Percentiles rank a stretch among this genome's conserved stretches.
These are phyloP conservation scores for Artemia sinica DNA, from an alignment of 2,888 invertebrate species.

Conservation along the genomic window DNA sequence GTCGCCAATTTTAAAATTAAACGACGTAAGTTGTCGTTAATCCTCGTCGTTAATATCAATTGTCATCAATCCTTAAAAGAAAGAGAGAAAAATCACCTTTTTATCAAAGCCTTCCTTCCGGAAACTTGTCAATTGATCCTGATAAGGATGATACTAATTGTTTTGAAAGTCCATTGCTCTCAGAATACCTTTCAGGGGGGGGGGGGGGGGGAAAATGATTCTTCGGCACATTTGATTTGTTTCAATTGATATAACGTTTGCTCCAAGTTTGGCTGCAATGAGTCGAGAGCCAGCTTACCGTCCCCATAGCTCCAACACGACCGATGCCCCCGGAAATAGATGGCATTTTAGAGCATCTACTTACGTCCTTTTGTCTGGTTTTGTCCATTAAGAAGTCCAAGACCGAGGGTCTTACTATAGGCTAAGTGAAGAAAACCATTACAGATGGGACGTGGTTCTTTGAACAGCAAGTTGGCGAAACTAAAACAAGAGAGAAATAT, in stretches of 20 bases:
- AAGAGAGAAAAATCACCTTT: slow-evolving; percentile 23
- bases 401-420: slow-evolving; percentile 58
- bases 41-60: no score
- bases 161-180: slow-evolving; percentile 45
- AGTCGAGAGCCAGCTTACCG: slow-evolving; percentile 58
- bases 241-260: slow-evolving; percentile 45
- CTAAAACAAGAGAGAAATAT: no score
- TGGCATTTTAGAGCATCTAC: slow-evolving; percentile 43
- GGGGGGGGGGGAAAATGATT: no score
- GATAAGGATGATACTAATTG: slow-evolving; percentile 45
- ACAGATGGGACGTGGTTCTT: slow-evolving; percentile 45
- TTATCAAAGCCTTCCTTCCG: slow-evolving; percentile 23
- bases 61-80: background rate
- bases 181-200: slow-evolving; percentile 45
- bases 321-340: slow-evolving; percentile 41
- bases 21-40: no score
- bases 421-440: slow-evolving; percentile 60
- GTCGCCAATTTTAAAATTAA: no score
- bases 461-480: background rate
- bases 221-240: slow-evolving; percentile 43
- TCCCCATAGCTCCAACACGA: slow-evolving; percentile 67
- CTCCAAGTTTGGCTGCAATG: slow-evolving; percentile 52
- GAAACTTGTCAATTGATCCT: slow-evolving; percentile 30
- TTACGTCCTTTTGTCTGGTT: slow-evolving; percentile 46
- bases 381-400: slow-evolving; percentile 70